A percentile compares a stretch with the other conserved stretches of the same genome.
Conservation (phyloP, 2,888 invertebrate genomes). For the Acronicta aceris region DNA sequence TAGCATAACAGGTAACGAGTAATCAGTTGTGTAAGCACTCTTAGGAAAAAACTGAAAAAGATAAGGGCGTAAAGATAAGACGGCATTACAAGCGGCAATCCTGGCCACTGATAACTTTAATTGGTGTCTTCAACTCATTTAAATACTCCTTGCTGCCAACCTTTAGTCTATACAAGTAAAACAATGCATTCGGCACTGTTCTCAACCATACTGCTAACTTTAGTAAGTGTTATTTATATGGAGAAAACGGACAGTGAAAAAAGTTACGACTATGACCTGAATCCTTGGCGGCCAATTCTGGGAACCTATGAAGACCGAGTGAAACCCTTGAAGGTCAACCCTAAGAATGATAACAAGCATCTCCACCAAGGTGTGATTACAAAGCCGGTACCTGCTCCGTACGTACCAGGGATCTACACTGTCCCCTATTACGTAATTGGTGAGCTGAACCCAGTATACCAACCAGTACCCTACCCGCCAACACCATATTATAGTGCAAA, state of each 20-base stretch:
- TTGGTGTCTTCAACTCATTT: conserved; percentile 36
- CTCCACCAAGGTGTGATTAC: conserved; percentile 49
- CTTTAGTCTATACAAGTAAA: conserved; percentile 3
- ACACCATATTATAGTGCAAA: conserved; percentile 51
- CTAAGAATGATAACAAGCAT: conserved; percentile 67
- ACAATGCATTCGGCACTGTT: conserved; percentile 38
- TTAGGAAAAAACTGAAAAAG: conserved; percentile 20
- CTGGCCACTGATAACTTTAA: conserved; percentile 61
- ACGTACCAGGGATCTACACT: conserved; percentile 63
- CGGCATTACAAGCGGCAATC: conserved; percentile 21
- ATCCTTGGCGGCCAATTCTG: conserved; percentile 63
- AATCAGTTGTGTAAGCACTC: neutral
- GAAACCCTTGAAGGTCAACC: conserved; percentile 62
- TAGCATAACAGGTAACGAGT: too few relatives aligned
- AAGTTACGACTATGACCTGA: conserved; percentile 34
- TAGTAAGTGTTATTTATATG: conserved; percentile 24
- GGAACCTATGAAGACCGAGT: conserved; percentile 60
- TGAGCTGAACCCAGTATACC: conserved; percentile 53
- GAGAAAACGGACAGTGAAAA: conserved; percentile 29
- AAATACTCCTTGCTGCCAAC: conserved; percentile 18
- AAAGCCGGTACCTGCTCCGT: conserved; percentile 58
- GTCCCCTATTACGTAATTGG: conserved; percentile 66
- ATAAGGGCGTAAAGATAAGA: conserved; percentile 47
- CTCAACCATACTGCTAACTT: conserved; percentile 26
- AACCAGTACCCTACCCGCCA: conserved; percentile 53